Percentiles rank a stretch among this genome's conserved stretches.
Conservation (phyloP, 2,113 vertebrate genomes). For the Suncus etruscus region DNA sequence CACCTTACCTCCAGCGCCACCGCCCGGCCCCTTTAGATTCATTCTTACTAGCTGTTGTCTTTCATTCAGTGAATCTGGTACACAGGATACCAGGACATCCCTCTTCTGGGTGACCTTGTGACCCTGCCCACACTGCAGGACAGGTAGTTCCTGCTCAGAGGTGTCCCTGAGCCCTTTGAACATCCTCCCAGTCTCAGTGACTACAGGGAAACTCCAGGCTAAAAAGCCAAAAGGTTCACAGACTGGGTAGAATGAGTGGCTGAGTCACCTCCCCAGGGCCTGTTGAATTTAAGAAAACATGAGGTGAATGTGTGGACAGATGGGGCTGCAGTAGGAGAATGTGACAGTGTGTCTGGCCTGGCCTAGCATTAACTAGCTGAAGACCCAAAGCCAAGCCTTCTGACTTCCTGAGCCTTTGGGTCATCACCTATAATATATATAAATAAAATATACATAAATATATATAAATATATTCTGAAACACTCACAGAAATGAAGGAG, state of each 20-base stretch:
- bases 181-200: no score
- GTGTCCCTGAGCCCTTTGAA: no score
- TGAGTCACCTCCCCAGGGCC: rapidly evolving
- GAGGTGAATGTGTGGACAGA: no score
- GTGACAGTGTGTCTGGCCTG: background rate
- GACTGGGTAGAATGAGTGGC: background rate
- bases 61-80: background rate
- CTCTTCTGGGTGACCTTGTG: background rate
- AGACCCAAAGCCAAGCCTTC: background rate
- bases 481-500: no score
- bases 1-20: no score
- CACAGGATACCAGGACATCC: background rate
- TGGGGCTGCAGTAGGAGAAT: background rate
- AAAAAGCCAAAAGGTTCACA: background rate
- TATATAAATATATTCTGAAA: no score
- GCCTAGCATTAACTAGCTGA: background rate
- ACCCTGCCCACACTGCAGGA: background rate
- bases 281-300: background rate
- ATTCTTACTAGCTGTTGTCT: background rate
- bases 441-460: no score
- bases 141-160: no score
- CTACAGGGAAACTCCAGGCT: background rate
- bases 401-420: background rate
- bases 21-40: background rate
- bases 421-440: background rate